Evolutionary conservation across 1,140 invertebrate species (phyloP).

Genomic region (Brachionus plicatilis): DNA sequence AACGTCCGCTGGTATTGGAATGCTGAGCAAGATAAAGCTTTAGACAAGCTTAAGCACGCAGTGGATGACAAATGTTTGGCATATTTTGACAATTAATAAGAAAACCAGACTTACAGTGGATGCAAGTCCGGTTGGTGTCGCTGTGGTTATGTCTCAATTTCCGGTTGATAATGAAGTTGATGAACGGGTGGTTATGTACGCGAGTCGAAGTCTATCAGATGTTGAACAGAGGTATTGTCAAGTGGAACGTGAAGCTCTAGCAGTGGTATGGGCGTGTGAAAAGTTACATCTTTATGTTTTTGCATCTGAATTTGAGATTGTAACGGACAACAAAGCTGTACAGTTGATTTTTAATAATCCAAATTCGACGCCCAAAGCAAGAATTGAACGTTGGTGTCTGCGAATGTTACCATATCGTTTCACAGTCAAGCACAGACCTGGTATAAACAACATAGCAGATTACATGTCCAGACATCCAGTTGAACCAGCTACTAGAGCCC

Average conservation of each 20-base stretch:
- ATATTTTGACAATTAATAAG: not conserved
- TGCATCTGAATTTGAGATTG: not conserved
- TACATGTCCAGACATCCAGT: not conserved
- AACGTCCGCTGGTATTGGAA: conserved; percentile 20
- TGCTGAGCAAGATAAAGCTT: not conserved
- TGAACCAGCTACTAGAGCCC: not conserved
- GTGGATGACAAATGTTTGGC: not conserved
- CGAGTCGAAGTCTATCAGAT: conserved; percentile 41
- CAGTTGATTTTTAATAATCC: not conserved
- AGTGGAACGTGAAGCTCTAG: conserved; percentile 39
- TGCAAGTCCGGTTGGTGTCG: conserved; percentile 51
- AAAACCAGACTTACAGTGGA: conserved; percentile 23
- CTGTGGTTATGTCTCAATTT: conserved; percentile 55
- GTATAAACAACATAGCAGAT: not conserved
- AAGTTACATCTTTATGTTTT: not conserved
- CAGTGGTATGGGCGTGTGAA: not conserved
- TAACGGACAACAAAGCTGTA: not conserved
- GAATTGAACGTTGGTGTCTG: not conserved
- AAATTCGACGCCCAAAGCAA: not conserved
- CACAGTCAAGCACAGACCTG: not conserved
- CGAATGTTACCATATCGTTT: not conserved
- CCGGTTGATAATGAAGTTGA: not conserved
- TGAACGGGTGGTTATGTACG: conserved; percentile 46
- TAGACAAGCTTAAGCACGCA: not conserved
- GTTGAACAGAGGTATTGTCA: conserved; percentile 45